Conservation (phyloP, 2,888 invertebrate species). For the Fragum fragum region DNA sequence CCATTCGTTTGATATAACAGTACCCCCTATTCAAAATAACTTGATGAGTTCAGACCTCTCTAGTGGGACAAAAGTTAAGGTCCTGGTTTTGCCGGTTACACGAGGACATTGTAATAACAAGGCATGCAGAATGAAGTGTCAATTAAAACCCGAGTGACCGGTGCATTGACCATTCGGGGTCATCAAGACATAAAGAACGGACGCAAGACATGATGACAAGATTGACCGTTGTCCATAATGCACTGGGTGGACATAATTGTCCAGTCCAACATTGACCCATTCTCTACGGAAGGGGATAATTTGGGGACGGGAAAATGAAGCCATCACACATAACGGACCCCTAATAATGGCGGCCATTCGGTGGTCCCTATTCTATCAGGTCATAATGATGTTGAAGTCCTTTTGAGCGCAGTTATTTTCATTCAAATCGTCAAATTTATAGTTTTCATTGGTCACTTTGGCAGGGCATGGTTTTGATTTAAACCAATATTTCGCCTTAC, state of each 20-base stretch:
- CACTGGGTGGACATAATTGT: constrained; percentile 48
- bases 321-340: constrained; percentile 24
- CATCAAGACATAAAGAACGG: constrained; percentile 43
- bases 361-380: neutral
- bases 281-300: constrained; percentile 34
- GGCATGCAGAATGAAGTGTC: constrained; percentile 1
- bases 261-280: constrained; percentile 51
- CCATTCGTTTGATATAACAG: too few species aligned
- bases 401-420: neutral
- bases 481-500: too few species aligned
- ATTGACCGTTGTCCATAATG: constrained; percentile 43
- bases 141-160: constrained; percentile 7
- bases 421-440: neutral
- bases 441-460: too few species aligned
- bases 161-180: constrained; percentile 26
- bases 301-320: constrained; percentile 18
- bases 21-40: too few species aligned
- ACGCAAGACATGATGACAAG: constrained; percentile 39
- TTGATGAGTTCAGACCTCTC: too few species aligned
- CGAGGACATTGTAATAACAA: neutral
- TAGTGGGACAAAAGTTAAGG: too few species aligned
- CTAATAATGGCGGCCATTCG: neutral
- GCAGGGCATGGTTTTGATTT: too few species aligned
- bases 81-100: neutral
- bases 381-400: neutral